Evolutionary conservation across 2,888 invertebrate species (phyloP).

Genomic region (Protula sp.): DNA sequence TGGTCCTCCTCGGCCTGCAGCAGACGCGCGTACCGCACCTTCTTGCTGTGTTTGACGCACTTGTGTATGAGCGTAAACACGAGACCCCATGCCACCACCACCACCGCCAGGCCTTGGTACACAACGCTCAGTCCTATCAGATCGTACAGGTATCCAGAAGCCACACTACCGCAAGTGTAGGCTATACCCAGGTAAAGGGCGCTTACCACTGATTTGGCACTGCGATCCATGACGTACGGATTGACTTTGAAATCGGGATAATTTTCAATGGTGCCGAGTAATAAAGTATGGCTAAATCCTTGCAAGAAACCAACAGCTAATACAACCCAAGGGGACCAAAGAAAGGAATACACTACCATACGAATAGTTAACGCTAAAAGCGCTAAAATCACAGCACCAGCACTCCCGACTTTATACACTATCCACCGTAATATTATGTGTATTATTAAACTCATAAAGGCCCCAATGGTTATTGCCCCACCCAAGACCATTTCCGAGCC

Average conservation of each 20-base stretch:
- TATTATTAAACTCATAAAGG: constrained; percentile 42
- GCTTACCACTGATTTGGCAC: constrained; percentile 38
- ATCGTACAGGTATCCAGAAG: constrained; percentile 40
- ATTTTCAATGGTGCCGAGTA: constrained; percentile 10
- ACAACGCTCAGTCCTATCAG: constrained; percentile 32
- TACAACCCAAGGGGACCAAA: constrained; percentile 35
- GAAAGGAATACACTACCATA: constrained; percentile 39
- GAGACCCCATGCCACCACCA: constrained; percentile 13
- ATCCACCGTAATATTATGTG: constrained; percentile 33
- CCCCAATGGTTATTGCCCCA: constrained; percentile 19
- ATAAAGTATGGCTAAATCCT: constrained; percentile 7
- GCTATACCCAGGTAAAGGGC: constrained; percentile 45
- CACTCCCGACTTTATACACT: constrained; percentile 34
- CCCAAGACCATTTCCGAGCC: background rate
- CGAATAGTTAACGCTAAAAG: constrained; percentile 32
- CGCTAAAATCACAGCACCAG: constrained; percentile 33
- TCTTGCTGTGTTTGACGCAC: constrained; percentile 7
- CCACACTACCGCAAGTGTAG: constrained; percentile 35
- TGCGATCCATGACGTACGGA: constrained; percentile 33
- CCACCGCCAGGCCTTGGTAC: constrained; percentile 34
- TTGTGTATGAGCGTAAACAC: constrained; percentile 9
- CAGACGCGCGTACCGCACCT: constrained; percentile 17
- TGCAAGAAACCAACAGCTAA: constrained; percentile 9
- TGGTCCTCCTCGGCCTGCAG: constrained; percentile 12
- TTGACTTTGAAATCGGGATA: constrained; percentile 20